A percentile compares a stretch with the other conserved stretches of the same genome.
Evolutionary conservation across 2,888 invertebrate species (phyloP).

Genomic region (Drosophila parthenogenetica): DNA sequence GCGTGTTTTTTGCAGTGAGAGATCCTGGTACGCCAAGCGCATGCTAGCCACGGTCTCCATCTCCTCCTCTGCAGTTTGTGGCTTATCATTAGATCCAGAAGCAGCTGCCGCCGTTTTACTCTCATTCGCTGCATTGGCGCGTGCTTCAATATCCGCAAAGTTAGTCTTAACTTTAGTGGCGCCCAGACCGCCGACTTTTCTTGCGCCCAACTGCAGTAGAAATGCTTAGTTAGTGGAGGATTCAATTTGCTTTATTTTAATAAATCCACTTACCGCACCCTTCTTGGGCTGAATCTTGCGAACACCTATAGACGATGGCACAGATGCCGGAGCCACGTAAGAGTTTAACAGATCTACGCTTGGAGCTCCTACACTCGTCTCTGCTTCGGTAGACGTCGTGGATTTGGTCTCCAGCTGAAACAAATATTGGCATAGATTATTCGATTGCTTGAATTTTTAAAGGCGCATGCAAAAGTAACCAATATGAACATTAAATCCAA

Average conservation of each 20-base stretch:
- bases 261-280: constrained; percentile 87
- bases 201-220: constrained; percentile 90
- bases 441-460: neutral
- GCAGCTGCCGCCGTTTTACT: constrained; percentile 85
- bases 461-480: neutral
- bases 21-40: constrained; percentile 92
- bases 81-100: constrained; percentile 75
- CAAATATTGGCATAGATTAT: neutral
- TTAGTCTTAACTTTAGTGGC: constrained; percentile 97
- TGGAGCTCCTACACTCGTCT: constrained; percentile 67
- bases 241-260: neutral
- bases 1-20: constrained; percentile 89
- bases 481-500: constrained; percentile 36
- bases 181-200: constrained; percentile 93
- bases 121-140: constrained; percentile 94
- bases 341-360: constrained; percentile 84
- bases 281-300: constrained; percentile 90
- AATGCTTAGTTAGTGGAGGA: neutral
- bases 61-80: constrained; percentile 87
- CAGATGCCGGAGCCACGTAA: constrained; percentile 78
- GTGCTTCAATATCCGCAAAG: constrained; percentile 97
- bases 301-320: constrained; percentile 90
- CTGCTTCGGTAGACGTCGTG: constrained; percentile 39
- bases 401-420: constrained; percentile 70
- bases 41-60: constrained; percentile 89